A percentile compares a stretch with the other conserved stretches of the same genome.
These are phyloP conservation scores for Clarias fuscus DNA, from an alignment of 2,797 vertebrate species.

Conservation along the genomic window DNA sequence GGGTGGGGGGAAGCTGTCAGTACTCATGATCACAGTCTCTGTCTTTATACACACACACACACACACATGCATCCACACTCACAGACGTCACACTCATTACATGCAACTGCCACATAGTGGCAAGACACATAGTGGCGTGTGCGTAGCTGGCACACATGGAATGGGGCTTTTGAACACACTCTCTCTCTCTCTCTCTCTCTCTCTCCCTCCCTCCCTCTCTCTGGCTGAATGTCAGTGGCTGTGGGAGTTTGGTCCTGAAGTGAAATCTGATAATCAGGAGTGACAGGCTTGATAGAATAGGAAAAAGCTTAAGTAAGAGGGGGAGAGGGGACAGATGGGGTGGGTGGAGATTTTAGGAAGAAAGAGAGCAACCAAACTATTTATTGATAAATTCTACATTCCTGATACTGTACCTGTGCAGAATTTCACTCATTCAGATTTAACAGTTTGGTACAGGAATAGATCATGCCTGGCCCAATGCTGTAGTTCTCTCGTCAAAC, in stretches of 20 bases:
- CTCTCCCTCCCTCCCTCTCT: constrained; percentile 11
- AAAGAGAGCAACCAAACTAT: constrained; percentile 27
- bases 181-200: neutral
- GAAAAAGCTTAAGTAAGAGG: constrained; percentile 32
- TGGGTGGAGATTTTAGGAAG: neutral
- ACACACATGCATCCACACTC: constrained; percentile 41
- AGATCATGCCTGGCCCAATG: neutral
- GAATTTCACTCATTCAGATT: neutral
- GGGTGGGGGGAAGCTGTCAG: constrained; percentile 52
- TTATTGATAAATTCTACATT: constrained; percentile 23
- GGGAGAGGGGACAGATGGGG: constrained; percentile 28
- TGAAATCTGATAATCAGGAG: constrained; percentile 58
- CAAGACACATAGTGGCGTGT: constrained; percentile 44
- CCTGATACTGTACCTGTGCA: neutral
- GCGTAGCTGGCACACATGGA: constrained; percentile 45
- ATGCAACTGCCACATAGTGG: constrained; percentile 47
- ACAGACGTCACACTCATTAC: constrained; percentile 59
- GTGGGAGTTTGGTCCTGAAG: constrained; percentile 41
- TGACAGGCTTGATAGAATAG: constrained; percentile 48
- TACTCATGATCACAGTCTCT: constrained; percentile 58
- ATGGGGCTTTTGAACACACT: constrained; percentile 42
- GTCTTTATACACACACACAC: constrained; percentile 56
- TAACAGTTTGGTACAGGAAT: neutral
- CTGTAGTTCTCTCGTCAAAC: too few relatives aligned
- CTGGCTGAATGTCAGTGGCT: constrained; percentile 35